Conservation (phyloP, 2,888 invertebrate species). For the Ctenicera cuprea region DNA sequence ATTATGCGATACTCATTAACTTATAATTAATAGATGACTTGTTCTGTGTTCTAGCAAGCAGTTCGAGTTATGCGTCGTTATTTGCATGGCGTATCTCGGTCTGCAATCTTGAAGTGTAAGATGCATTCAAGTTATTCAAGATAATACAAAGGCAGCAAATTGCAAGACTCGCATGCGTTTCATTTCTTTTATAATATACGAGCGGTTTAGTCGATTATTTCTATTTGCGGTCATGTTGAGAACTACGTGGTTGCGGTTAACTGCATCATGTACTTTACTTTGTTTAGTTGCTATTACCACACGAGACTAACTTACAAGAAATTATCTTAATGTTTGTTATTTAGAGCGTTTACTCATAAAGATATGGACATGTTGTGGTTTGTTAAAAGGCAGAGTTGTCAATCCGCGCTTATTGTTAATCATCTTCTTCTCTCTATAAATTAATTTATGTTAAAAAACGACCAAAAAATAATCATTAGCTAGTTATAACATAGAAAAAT, state of each 20-base stretch:
- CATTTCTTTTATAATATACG: conserved; percentile 53
- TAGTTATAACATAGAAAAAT: no score
- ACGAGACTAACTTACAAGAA: conserved; percentile 38
- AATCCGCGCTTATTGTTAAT: not conserved
- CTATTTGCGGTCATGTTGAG: conserved; percentile 49
- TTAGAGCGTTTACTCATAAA: conserved; percentile 6
- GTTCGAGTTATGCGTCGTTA: conserved; percentile 51
- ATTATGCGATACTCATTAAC: conserved; percentile 53
- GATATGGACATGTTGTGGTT: not conserved
- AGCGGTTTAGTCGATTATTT: conserved; percentile 52
- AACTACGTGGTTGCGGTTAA: conserved; percentile 50
- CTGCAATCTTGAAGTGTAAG: conserved; percentile 54
- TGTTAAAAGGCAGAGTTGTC: not conserved
- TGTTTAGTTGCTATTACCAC: conserved; percentile 40
- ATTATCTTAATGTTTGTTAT: conserved; percentile 14
- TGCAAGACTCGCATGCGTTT: conserved; percentile 52
- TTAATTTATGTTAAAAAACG: not conserved
- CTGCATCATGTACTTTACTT: conserved; percentile 48
- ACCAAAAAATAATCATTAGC: no score
- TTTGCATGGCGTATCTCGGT: conserved; percentile 51
- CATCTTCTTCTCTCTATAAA: not conserved
- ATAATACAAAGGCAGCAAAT: conserved; percentile 56
- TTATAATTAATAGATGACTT: conserved; percentile 55
- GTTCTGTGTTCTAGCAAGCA: conserved; percentile 44
- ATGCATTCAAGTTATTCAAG: conserved; percentile 56